These are phyloP conservation scores for Lagopus muta DNA, from an alignment of 2,113 vertebrate genomes.

Conservation along the genomic window DNA sequence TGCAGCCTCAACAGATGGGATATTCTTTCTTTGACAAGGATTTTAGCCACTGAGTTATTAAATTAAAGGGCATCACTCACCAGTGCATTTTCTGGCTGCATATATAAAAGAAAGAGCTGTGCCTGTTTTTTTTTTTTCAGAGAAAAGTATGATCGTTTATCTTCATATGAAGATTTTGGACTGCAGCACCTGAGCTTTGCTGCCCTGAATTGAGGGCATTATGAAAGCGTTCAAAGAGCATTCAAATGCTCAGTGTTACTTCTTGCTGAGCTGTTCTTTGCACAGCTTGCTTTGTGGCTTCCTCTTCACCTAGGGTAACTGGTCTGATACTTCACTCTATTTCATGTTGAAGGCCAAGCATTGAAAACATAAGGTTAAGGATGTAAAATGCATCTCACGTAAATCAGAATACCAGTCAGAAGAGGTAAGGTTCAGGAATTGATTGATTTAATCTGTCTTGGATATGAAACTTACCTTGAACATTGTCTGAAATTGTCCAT, in stretches of 20 bases:
- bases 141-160: neutral
- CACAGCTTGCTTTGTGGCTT: neutral
- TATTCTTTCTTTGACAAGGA: neutral
- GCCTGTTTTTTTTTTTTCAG: neutral
- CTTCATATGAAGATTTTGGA: neutral
- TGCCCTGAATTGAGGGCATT: neutral
- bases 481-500: neutral
- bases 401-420: neutral
- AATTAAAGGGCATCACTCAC: slow-evolving; percentile 29
- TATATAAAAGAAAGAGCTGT: neutral
- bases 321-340: neutral
- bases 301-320: neutral
- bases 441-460: neutral
- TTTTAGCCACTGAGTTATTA: neutral
- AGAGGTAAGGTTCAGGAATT: neutral
- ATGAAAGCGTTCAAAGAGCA: neutral
- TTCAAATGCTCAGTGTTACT: neutral
- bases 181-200: neutral
- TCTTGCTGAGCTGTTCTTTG: neutral
- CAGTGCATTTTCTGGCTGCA: neutral
- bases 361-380: neutral
- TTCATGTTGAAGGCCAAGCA: neutral
- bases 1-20: neutral
- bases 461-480: neutral
- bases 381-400: neutral